Evolutionary conservation across 2,113 vertebrate species (phyloP).

Genomic region (Ochotona princeps): DNA sequence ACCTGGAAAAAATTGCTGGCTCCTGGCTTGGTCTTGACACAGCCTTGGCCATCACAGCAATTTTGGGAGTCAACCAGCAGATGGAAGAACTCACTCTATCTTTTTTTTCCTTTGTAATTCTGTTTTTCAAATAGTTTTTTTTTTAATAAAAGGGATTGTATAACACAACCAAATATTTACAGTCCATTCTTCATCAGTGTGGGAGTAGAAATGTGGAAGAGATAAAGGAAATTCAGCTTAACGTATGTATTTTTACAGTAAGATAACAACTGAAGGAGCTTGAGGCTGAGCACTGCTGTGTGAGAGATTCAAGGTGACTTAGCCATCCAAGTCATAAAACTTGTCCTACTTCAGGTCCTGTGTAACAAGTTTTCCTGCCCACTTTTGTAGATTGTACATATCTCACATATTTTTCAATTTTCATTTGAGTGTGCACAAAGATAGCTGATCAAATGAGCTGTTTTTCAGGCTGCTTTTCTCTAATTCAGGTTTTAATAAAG

Average conservation of each 20-base stretch:
- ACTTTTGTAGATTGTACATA: not conserved
- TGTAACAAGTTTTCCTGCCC: rapidly evolving
- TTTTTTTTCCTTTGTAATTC: no score
- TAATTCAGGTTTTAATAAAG: not conserved
- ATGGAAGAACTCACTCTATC: no score
- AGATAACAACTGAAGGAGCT: not conserved
- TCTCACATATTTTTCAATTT: not conserved
- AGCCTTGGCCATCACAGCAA: no score
- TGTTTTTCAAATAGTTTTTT: no score
- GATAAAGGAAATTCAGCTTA: not conserved
- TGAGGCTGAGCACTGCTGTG: not conserved
- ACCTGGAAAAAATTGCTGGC: no score
- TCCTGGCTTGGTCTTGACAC: no score
- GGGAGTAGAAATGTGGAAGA: not conserved
- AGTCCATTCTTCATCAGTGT: not conserved
- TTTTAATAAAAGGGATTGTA: no score
- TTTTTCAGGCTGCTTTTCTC: constrained; percentile 3
- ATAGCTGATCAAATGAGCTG: not conserved
- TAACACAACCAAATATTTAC: not conserved
- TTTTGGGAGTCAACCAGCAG: no score
- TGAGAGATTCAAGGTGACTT: not conserved
- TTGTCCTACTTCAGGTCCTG: not conserved
- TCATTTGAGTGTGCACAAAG: not conserved
- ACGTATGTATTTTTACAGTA: not conserved
- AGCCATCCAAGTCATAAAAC: not conserved